phyloP scores from a whole-genome alignment of 2,797 vertebrate species.

The Eospalax fontanierii region DNA sequence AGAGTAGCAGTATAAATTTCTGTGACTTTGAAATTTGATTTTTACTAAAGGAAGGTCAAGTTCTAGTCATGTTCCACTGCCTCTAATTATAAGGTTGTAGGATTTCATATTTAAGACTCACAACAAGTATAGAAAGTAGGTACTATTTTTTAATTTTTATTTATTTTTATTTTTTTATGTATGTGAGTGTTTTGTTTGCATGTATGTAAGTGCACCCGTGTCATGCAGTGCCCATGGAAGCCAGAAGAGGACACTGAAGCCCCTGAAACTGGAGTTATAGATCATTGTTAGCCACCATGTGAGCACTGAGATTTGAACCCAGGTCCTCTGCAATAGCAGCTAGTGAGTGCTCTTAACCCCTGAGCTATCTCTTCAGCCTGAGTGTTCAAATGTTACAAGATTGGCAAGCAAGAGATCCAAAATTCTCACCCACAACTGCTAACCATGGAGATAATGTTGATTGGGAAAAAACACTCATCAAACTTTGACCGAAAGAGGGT shows the following conservation, averaged over 20 bases:
- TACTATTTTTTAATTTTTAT: no score
- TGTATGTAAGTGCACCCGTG: no score
- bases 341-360: no score
- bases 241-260: no score
- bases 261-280: no score
- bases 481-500: neutral
- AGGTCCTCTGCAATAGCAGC: no score
- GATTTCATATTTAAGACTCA: neutral
- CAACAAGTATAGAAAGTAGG: neutral
- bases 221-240: no score
- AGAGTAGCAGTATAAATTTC: neutral
- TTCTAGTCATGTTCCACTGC: neutral
- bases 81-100: neutral
- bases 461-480: neutral
- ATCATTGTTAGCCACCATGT: no score
- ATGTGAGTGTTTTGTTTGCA: no score
- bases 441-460: neutral
- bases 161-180: no score
- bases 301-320: no score
- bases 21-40: slow-evolving; percentile 2
- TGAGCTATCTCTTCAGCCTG: neutral
- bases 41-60: neutral
- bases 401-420: neutral
- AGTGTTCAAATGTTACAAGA: neutral
- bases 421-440: neutral